Base-by-base conservation (phyloP, 35 echinoderm and acorn worm genomes). In the Acanthaster planci region DNA sequence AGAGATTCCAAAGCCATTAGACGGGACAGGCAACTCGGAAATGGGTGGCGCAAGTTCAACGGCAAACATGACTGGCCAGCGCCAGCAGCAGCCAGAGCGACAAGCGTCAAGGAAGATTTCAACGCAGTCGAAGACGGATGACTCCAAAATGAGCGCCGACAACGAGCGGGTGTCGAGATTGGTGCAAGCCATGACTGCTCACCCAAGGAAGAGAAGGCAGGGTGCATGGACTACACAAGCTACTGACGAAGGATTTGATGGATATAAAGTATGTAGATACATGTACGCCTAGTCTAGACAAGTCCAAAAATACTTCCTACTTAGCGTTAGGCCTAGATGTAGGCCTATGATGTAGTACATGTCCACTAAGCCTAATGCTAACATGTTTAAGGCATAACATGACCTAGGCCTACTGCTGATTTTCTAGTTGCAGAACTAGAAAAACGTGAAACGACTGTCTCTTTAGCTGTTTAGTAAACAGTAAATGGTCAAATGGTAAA, bases 81-180 rank as follows among this genome's bases (percentile, higher is more conserved):
- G 18, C 10, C 79, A 15, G 29, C 38, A 34, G 8, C 8, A 22
- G 23, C 79, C 8, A 16, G 40, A 15, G 29, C 38, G 16, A n/a
- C 29, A 47, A 12, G 42, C 42, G 42, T 47, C 42, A 4, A 47
- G 35, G 53, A 54, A 58, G 81, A 52, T 59, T 21, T 32, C 53
- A 9, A 54, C 29, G 44, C 39, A 44, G 54, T 38, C 81, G 1
- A 56, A 59, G 30, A 19, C 21, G 40, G 58, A 9, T 18, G 39
- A 83, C 36, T 47, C 42, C 42, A 57, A 32, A 59, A 57, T 60
- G 22, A 16, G 58, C 12, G 53, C 81, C 0, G 81, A 57, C 21
- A 59, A 83, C 53, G 81, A 83, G 12, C 53, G 81, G 22, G 81
- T 83, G 8, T 54, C 81, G 18, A 32, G 81, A 59, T 59, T 83